A percentile compares a stretch with the other conserved stretches of the same genome.
phyloP scores from a whole-genome alignment of 2,113 vertebrate genomes.

The Mesitornis unicolor region DNA sequence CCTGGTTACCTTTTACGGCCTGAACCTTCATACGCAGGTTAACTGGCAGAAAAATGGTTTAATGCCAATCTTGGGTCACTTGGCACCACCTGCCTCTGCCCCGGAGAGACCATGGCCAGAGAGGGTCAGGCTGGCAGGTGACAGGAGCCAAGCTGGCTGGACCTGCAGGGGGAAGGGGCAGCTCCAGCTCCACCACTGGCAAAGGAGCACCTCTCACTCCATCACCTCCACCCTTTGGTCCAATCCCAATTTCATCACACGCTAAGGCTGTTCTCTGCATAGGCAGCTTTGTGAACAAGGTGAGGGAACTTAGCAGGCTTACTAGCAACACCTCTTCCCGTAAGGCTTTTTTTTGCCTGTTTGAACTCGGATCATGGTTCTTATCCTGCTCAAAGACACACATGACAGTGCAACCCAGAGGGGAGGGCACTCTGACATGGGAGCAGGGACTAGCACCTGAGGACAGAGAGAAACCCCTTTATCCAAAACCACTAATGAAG shows the following conservation, averaged over 20 bases:
- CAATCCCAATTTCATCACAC: background rate
- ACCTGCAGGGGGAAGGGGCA: background rate
- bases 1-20: background rate
- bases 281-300: background rate
- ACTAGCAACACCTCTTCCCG: background rate
- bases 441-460: background rate
- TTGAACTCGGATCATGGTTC: background rate
- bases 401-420: rapidly evolving
- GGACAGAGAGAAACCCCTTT: background rate
- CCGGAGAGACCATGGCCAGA: background rate
- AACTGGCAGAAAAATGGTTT: background rate
- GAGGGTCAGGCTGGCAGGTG: background rate
- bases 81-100: background rate
- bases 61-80: background rate
- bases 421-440: background rate
- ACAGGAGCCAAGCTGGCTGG: rapidly evolving
- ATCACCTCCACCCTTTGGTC: background rate
- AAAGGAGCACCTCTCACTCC: background rate
- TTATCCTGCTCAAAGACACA: background rate
- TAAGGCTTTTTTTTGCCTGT: background rate
- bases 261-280: rapidly evolving
- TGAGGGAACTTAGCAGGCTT: background rate
- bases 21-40: background rate
- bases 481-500: background rate
- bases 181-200: background rate